phyloP scores from a whole-genome alignment of 2,113 vertebrate species.

The Oryzias celebensis region DNA sequence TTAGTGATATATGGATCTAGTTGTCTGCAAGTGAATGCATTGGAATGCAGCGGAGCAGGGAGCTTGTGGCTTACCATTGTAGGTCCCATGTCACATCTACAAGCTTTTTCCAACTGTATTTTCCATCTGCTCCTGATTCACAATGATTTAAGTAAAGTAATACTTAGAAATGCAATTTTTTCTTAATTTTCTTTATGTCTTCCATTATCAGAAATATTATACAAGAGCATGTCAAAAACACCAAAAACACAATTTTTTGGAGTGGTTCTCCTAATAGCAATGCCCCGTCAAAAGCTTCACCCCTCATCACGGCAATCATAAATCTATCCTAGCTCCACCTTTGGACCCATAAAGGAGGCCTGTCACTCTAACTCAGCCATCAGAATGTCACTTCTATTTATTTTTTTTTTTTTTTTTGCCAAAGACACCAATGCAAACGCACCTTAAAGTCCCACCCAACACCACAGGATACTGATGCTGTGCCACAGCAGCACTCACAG shows the following conservation, averaged over 20 bases:
- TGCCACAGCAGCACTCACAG: constrained; percentile 29
- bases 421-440: constrained; percentile 28
- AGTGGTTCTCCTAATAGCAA: constrained; percentile 43
- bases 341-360: constrained; percentile 42
- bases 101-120: too few relatives aligned
- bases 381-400: constrained; percentile 30
- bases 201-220: too few relatives aligned
- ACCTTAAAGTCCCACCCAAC: constrained; percentile 28
- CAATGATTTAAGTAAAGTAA: too few relatives aligned
- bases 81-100: too few relatives aligned
- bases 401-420: neutral
- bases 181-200: too few relatives aligned
- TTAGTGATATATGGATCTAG: too few relatives aligned
- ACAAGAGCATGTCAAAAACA: too few relatives aligned
- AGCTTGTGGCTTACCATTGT: too few relatives aligned
- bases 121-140: too few relatives aligned
- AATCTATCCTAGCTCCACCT: constrained; percentile 60
- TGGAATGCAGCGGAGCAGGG: too few relatives aligned
- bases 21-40: too few relatives aligned
- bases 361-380: constrained; percentile 50
- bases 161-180: too few relatives aligned
- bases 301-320: constrained; percentile 48
- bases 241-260: neutral
- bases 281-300: constrained; percentile 37
- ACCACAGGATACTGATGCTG: constrained; percentile 28